Base-by-base conservation (phyloP, 2,888 invertebrate genomes). In the Mycalesis mineus region DNA sequence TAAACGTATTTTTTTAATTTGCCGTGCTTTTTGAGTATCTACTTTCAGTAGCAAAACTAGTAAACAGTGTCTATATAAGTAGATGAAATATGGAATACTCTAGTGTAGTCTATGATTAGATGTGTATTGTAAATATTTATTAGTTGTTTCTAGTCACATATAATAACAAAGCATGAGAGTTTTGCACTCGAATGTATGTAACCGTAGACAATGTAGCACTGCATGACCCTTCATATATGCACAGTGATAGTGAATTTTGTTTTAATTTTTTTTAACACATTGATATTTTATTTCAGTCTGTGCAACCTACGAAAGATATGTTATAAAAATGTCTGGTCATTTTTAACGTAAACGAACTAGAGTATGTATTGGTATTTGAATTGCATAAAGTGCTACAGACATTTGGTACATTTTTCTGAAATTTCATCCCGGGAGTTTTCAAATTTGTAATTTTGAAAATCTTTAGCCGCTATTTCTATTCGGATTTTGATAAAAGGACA, bases 161-260 rank as follows among this genome's bases (percentile, higher is more conserved):
- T 52, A 60, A 60, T 59, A 51, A 70, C 29, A 55, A 40, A 55
- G 68, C 68, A 69, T 67, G 68, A 61, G 55, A 58, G 55, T 47
- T 50, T 53, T 78, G 81, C 80, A 84, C 78, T 60, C 55, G 65
- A 59, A 60, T 61, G 65, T 55, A 69, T 61, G n/a, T 53, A 69
- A 7, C 74, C 72, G 71, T 82, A 80, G 76, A 68, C 68, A 68
- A 65, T 39, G 58, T 66, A 66, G 83, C 84, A 85, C 84, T 74
- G 86, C 86, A 87, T 86, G 86, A 33, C 42, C 31, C 40, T 51
- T 42, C 51, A 41, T 52, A 42, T 15, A 31, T 33, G 41, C 41
- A 52, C 52, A 33, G n/a, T 41, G 9, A 2, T 41, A 41, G 41
- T 31, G 17, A 41, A 31, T 8, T 14, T n/a, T 33, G 11, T 41